phyloP scores from a whole-genome alignment of 1,140 invertebrate genomes.

The Caenorhabditis briggsae region DNA sequence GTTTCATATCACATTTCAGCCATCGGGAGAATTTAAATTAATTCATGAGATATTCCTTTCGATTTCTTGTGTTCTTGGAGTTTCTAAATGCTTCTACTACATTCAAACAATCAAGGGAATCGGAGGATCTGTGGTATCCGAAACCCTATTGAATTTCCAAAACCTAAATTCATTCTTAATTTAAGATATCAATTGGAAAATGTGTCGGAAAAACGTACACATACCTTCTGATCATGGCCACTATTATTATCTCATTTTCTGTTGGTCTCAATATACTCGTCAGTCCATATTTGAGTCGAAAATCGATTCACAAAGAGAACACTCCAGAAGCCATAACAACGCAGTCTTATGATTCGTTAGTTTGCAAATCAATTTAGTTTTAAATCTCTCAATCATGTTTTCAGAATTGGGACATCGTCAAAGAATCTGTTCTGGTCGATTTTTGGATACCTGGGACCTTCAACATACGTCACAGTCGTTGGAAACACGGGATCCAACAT shows the following conservation, averaged over 20 bases:
- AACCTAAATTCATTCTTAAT: not conserved
- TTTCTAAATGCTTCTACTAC: constrained; percentile 68
- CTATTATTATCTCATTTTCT: constrained; percentile 68
- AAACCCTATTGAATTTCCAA: not conserved
- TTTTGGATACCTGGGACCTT: constrained; percentile 67
- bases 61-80: constrained; percentile 63
- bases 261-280: constrained; percentile 68
- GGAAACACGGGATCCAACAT: constrained; percentile 62
- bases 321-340: constrained; percentile 18
- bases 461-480: constrained; percentile 61
- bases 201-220: constrained; percentile 68
- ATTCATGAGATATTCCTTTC: constrained; percentile 69
- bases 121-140: constrained; percentile 67
- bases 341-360: not conserved
- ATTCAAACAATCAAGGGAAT: constrained; percentile 67
- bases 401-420: constrained; percentile 31
- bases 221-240: constrained; percentile 68
- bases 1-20: not conserved
- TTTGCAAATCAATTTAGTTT: no score
- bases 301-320: not conserved
- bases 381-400: constrained; percentile 62
- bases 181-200: constrained; percentile 72
- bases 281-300: constrained; percentile 61
- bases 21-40: constrained; percentile 44
- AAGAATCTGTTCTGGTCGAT: constrained; percentile 69